These are phyloP conservation scores for Helicoverpa assulta DNA, from an alignment of 2,888 invertebrate genomes.

Conservation along the genomic window DNA sequence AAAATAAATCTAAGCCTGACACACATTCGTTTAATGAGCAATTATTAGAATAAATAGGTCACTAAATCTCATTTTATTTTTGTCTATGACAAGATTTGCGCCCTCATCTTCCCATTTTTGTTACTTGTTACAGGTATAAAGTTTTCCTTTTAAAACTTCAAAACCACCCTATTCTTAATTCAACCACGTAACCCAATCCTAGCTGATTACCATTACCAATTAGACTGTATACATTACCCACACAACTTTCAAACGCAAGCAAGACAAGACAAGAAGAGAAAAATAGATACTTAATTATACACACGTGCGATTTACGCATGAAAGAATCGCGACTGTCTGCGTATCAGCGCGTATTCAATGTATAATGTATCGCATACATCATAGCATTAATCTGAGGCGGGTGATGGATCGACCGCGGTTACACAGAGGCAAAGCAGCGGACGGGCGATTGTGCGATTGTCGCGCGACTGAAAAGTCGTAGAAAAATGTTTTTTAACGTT, in stretches of 20 bases:
- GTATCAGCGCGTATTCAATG: slow-evolving; percentile 64
- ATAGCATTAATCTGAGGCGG: slow-evolving; percentile 82
- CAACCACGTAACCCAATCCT: slow-evolving; percentile 7
- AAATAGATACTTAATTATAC: slow-evolving; percentile 57
- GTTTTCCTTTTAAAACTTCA: no score
- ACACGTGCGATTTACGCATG: slow-evolving; percentile 63
- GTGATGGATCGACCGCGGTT: slow-evolving; percentile 82
- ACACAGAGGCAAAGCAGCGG: slow-evolving; percentile 55
- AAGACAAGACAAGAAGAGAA: slow-evolving; percentile 24
- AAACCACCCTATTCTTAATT: no score
- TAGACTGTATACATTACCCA: slow-evolving; percentile 1
- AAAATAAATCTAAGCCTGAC: no score
- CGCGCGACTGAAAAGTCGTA: slow-evolving; percentile 28
- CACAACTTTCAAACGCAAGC: slow-evolving; percentile 19
- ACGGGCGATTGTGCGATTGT: slow-evolving; percentile 40
- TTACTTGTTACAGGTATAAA: no score
- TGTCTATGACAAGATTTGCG: no score
- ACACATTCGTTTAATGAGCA: no score
- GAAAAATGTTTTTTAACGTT: no score
- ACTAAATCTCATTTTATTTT: no score
- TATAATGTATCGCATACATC: slow-evolving; percentile 79
- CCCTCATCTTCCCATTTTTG: no score
- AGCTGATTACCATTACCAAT: slow-evolving; percentile 18
- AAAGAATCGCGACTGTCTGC: slow-evolving; percentile 59
- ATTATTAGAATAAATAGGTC: no score